Evolutionary conservation across 2,888 invertebrate genomes (phyloP).

Genomic region (Ectemnius continuus): DNA sequence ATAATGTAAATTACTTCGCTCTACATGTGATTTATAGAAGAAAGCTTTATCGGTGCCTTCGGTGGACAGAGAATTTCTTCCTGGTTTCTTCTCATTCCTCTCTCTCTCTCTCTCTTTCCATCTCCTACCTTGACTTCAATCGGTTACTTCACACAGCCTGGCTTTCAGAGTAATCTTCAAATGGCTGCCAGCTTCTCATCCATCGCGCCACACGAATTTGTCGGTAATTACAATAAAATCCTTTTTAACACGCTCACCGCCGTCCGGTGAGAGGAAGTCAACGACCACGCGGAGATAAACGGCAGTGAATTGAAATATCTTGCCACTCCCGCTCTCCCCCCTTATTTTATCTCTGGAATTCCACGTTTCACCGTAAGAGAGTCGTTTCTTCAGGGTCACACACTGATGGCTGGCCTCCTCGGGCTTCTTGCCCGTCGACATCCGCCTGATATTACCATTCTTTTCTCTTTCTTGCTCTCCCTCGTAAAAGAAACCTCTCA

Average conservation of each 20-base stretch:
- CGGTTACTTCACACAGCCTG: conserved; percentile 39
- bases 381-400: conserved; percentile 45
- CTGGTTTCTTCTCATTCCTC: background rate
- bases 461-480: background rate
- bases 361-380: conserved; percentile 62
- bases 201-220: conserved; percentile 54
- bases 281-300: conserved; percentile 54
- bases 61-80: conserved; percentile 40
- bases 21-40: conserved; percentile 50
- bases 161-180: conserved; percentile 49
- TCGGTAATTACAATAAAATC: conserved; percentile 63
- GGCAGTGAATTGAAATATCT: conserved; percentile 63
- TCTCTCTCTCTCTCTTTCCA: background rate
- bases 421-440: conserved; percentile 8
- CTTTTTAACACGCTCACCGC: conserved; percentile 49
- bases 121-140: background rate
- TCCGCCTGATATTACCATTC: too few species aligned
- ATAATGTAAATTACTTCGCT: conserved; percentile 27
- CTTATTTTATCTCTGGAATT: conserved; percentile 62
- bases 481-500: too few species aligned
- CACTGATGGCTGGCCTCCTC: conserved; percentile 32
- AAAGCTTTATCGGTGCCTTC: conserved; percentile 42
- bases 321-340: conserved; percentile 48
- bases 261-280: conserved; percentile 37
- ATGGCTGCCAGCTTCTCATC: conserved; percentile 51